Conservation (phyloP, 1,140 invertebrate species). For the Mylabris phalerata region DNA sequence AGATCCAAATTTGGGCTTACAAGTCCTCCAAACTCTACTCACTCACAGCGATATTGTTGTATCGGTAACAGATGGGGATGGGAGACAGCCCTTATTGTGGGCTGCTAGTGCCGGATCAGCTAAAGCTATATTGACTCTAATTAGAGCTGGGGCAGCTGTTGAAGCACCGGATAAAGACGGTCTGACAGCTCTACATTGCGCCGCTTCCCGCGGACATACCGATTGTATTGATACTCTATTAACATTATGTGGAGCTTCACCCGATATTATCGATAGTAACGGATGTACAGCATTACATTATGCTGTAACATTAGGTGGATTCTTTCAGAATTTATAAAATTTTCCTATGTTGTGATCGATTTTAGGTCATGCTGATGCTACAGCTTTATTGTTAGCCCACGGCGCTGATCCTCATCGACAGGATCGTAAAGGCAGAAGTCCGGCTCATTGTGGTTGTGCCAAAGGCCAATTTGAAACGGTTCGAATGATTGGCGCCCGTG, state of each 20-base stretch:
- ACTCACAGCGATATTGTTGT: slow-evolving; percentile 69
- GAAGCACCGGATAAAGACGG: slow-evolving; percentile 77
- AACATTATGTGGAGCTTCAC: slow-evolving; percentile 78
- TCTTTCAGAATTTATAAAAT: background rate
- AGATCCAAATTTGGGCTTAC: slow-evolving; percentile 56
- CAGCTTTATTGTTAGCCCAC: slow-evolving; percentile 77
- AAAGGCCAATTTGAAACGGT: slow-evolving; percentile 89
- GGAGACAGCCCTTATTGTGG: slow-evolving; percentile 90
- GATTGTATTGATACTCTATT: slow-evolving; percentile 87
- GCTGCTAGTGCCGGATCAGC: slow-evolving; percentile 92
- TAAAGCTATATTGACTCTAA: slow-evolving; percentile 78
- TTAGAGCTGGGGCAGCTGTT: slow-evolving; percentile 76
- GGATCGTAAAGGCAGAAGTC: slow-evolving; percentile 82
- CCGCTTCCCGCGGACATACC: slow-evolving; percentile 88
- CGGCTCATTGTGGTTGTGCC: slow-evolving; percentile 81
- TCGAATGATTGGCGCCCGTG: slow-evolving; percentile 67
- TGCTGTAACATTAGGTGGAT: slow-evolving; percentile 70
- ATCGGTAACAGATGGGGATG: slow-evolving; percentile 82
- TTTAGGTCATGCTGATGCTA: slow-evolving; percentile 85
- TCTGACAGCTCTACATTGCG: slow-evolving; percentile 88
- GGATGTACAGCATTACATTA: slow-evolving; percentile 96
- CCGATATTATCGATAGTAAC: slow-evolving; percentile 81
- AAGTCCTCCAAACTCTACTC: slow-evolving; percentile 78
- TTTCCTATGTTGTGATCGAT: background rate
- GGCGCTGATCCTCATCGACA: slow-evolving; percentile 87